Conservation (phyloP, 1,140 invertebrate genomes). For the Papilio xuthus region DNA sequence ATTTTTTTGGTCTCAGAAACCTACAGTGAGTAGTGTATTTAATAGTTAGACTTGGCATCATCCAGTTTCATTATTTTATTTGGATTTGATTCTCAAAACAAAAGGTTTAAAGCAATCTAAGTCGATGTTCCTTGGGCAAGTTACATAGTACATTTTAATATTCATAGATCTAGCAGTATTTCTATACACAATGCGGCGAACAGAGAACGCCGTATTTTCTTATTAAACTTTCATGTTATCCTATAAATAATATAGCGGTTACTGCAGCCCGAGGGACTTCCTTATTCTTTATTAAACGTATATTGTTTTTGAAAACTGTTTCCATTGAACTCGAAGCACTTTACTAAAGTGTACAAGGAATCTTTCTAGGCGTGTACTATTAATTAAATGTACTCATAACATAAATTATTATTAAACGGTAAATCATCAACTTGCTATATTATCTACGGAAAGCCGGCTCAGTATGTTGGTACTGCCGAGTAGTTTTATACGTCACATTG, state of each 20-base stretch:
- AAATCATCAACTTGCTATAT: no score
- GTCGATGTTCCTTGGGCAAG: background rate
- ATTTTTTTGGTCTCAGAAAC: no score
- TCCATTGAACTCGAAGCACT: slow-evolving; percentile 2
- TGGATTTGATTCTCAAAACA: slow-evolving; percentile 12
- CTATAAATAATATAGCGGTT: slow-evolving; percentile 58
- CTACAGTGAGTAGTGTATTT: no score
- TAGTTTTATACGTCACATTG: no score
- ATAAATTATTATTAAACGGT: no score
- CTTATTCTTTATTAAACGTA: slow-evolving; percentile 24
- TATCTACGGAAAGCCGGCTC: no score
- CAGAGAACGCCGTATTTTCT: slow-evolving; percentile 42
- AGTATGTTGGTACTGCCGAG: no score
- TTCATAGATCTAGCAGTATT: slow-evolving; percentile 34
- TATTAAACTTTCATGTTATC: slow-evolving; percentile 64
- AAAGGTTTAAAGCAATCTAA: background rate
- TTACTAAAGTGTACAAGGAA: background rate
- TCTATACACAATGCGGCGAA: slow-evolving; percentile 26
- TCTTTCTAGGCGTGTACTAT: background rate
- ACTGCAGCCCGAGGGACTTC: slow-evolving; percentile 23
- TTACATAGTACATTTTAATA: slow-evolving; percentile 34
- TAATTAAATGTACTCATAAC: no score
- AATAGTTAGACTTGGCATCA: no score
- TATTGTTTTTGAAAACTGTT: slow-evolving; percentile 15
- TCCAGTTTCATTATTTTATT: background rate